Conservation (phyloP, 2,113 vertebrate genomes). For the Tragulus kanchil region DNA sequence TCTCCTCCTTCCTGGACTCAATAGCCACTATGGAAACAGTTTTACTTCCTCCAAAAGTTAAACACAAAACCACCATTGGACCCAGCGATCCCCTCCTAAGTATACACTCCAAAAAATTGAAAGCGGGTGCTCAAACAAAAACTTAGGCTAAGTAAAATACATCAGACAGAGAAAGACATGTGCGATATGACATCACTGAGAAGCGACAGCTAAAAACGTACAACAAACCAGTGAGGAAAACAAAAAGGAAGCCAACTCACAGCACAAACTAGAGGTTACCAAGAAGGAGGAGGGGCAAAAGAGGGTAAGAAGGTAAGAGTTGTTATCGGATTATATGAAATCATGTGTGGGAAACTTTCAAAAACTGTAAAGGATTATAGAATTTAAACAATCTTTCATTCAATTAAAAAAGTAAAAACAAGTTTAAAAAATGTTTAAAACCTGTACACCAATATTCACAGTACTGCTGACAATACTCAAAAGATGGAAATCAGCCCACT, state of each 20-base stretch:
- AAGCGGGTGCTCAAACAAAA: not conserved
- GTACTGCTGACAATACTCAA: not conserved
- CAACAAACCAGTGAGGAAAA: not conserved
- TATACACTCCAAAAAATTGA: not conserved
- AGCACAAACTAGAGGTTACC: not conserved
- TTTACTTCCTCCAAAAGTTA: not conserved
- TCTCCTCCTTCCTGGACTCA: not conserved
- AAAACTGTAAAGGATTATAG: not conserved
- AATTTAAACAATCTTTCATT: not conserved
- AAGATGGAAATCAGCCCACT: not conserved
- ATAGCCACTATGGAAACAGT: not conserved
- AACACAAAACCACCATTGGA: not conserved
- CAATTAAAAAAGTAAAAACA: not conserved
- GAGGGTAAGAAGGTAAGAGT: not conserved
- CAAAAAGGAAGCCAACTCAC: not conserved
- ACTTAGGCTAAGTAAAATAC: not conserved
- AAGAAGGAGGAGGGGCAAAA: not conserved
- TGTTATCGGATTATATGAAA: not conserved
- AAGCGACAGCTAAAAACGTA: not conserved
- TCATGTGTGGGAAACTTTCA: not conserved
- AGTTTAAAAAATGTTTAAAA: not conserved
- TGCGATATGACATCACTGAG: not conserved
- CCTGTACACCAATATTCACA: not conserved
- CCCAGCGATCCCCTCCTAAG: not conserved
- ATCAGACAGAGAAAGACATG: not conserved